phyloP scores from a whole-genome alignment of 2,113 vertebrate species.

The Solea solea region DNA sequence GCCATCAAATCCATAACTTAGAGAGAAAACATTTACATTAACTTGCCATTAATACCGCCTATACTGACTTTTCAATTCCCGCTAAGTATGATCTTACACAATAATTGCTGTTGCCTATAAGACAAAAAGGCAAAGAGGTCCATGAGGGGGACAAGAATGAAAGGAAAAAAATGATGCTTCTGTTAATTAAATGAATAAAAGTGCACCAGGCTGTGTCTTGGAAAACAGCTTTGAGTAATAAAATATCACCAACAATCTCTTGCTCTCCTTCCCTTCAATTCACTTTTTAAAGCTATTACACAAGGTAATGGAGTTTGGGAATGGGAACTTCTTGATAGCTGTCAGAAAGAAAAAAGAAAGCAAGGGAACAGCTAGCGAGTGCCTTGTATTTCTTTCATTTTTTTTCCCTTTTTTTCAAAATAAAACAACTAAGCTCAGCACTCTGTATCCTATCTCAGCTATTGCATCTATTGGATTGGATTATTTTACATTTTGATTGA shows the following conservation, averaged over 20 bases:
- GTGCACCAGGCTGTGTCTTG: conserved; percentile 86
- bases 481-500: conserved; percentile 99
- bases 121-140: conserved; percentile 70
- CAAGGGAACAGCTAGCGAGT: conserved; percentile 62
- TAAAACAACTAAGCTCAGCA: conserved; percentile 94
- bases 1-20: conserved; percentile 82
- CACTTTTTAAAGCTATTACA: conserved; percentile 89
- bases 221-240: conserved; percentile 90
- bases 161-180: conserved; percentile 77
- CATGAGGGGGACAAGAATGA: conserved; percentile 67
- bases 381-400: conserved; percentile 80
- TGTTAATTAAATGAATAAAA: conserved; percentile 93
- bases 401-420: conserved; percentile 75
- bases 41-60: conserved; percentile 76
- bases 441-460: conserved; percentile 93
- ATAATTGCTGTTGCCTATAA: conserved; percentile 72
- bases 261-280: conserved; percentile 84
- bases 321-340: conserved; percentile 88
- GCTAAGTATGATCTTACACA: conserved; percentile 74
- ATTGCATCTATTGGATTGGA: conserved; percentile 94
- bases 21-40: conserved; percentile 79
- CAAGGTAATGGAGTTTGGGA: conserved; percentile 92
- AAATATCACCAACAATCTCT: conserved; percentile 90
- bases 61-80: conserved; percentile 76
- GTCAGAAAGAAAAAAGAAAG: conserved; percentile 79